These are phyloP conservation scores for Digitonthophagus gazella DNA, from an alignment of 2,888 invertebrate species.

Conservation along the genomic window DNA sequence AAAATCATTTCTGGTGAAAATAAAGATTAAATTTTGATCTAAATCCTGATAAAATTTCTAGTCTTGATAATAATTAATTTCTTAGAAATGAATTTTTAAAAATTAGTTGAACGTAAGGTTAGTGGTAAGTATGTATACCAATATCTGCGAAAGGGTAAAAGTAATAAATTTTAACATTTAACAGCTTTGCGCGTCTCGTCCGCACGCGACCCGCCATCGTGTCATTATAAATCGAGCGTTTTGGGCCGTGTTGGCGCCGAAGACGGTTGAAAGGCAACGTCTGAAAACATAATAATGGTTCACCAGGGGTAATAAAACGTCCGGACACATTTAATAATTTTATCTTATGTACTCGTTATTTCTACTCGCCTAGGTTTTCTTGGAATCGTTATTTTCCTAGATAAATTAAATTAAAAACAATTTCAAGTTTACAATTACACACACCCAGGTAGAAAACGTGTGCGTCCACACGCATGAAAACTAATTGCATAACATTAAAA, in stretches of 20 bases:
- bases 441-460: background rate
- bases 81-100: too few species aligned
- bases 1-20: too few species aligned
- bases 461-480: background rate
- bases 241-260: slow-evolving; percentile 9
- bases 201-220: background rate
- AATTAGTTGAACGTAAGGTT: too few species aligned
- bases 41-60: too few species aligned
- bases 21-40: too few species aligned
- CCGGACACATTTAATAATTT: background rate
- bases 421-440: background rate
- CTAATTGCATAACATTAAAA: background rate
- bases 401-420: too few species aligned
- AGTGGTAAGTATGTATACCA: too few species aligned
- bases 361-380: too few species aligned
- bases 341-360: background rate
- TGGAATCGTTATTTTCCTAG: too few species aligned
- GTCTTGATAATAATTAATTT: too few species aligned
- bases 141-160: slow-evolving; percentile 6
- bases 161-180: slow-evolving; percentile 15
- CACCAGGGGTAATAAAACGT: background rate
- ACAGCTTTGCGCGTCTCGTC: background rate
- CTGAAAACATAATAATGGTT: slow-evolving; percentile 7
- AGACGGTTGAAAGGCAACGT: background rate
- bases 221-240: slow-evolving; percentile 14